Conservation (phyloP, 2,888 invertebrate genomes). For the Plebejus argus region DNA sequence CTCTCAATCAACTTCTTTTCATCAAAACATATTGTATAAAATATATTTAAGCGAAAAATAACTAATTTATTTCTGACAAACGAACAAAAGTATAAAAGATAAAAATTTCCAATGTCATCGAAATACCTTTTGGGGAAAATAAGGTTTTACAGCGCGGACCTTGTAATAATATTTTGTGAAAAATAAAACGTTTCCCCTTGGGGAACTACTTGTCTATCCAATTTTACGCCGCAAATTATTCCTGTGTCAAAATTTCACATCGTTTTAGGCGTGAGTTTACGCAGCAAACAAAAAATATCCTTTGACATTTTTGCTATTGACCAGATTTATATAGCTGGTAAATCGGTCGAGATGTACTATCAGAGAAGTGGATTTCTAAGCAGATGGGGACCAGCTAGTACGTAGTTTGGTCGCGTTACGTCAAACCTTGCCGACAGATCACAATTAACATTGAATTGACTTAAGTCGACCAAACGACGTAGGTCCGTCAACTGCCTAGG, state of each 20-base stretch:
- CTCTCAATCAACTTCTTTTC: too few relatives aligned
- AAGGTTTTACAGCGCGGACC: background rate
- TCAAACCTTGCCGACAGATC: too few relatives aligned
- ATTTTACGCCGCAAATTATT: constrained; percentile 31
- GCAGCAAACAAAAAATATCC: constrained; percentile 23
- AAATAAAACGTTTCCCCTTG: constrained; percentile 26
- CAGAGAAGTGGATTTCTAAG: too few relatives aligned
- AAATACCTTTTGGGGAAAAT: background rate
- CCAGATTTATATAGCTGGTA: background rate
- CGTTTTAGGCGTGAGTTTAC: constrained; percentile 30
- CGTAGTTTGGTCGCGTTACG: too few relatives aligned
- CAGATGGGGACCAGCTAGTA: too few relatives aligned
- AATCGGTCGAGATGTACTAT: background rate
- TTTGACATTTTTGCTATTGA: constrained; percentile 12
- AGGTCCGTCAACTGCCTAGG: too few relatives aligned
- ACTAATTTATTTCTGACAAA: background rate
- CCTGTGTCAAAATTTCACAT: constrained; percentile 31
- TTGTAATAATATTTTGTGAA: constrained; percentile 25
- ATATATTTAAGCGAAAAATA: too few relatives aligned
- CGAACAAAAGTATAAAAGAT: background rate
- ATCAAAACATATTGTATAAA: too few relatives aligned
- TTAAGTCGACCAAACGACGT: too few relatives aligned
- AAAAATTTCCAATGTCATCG: background rate
- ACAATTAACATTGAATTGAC: too few relatives aligned
- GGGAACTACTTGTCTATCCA: constrained; percentile 33